Base-by-base conservation (phyloP, 2,888 invertebrate genomes). In the Gastrophysa polygoni region DNA sequence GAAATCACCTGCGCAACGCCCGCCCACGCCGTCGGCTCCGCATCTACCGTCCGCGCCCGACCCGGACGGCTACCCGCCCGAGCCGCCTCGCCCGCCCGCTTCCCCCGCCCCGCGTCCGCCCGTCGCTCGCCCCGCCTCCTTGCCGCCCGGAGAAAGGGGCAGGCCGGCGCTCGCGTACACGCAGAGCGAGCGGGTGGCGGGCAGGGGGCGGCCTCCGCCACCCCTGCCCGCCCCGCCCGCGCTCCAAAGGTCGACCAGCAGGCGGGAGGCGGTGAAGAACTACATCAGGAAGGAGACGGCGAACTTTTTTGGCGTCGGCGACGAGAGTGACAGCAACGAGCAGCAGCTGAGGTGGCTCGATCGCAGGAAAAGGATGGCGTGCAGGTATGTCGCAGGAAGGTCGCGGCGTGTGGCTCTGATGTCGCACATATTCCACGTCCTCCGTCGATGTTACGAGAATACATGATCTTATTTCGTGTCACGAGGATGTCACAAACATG, bases 301-400 rank as follows among this genome's bases (percentile, higher is more conserved):
- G 59, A 90, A 89, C 71, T 94, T 94, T 82, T 93, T 95, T 80
- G 94, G 93, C 17, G 89, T 95, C 61, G 90, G 91, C 76, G 90
- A 90, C 75, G 89, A 90, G 72, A 88, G 88, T 71, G 91, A 92
- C 79, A 86, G 88, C 75, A 89, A 88, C 75, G 89, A 91, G 81
- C 69, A 73, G 52, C 68, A 72, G 57, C 85, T 88, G 77, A 81
- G 90, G 78, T 94, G 94, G 94, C 84, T 90, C 75, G 92, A 93
- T 77, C 85, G 93, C 78, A 85, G 93, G 78, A 87, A 89, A 79
- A 83, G 93, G 73, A 87, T 92, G 83, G 91, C 92, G 71, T 88
- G 88, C 75, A 88, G 91, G 83, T 89, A 87, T 67, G 79, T 85
- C n/a, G n/a, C n/a, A n/a, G n/a, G n/a, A n/a, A n/a, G n/a, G n/a